Base-by-base conservation (phyloP, 2,797 vertebrate genomes). In the Poecilia gillii region DNA sequence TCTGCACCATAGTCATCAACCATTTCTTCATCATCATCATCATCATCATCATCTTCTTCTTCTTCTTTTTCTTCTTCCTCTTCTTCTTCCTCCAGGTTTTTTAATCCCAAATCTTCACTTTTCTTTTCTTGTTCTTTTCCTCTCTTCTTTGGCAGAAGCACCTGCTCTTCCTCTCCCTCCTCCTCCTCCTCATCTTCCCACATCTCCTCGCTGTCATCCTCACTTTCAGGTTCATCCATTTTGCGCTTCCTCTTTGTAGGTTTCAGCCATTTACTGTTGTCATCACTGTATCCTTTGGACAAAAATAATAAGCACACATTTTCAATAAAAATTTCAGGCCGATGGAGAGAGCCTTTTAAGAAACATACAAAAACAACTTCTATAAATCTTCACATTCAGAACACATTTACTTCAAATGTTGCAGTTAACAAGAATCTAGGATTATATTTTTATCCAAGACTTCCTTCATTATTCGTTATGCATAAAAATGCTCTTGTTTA, bases 211-310 rank as follows among this genome's bases (percentile, higher is more conserved):
- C 92, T 94, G 81, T 90, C 92, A 16, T 96, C 95, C 9, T 86
- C 86, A 62, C 93, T 84, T 82, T 89, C 92, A 33, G 87, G 75
- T 62, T 92, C 84, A 73, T 93, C 89, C 0, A 76, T 62, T 76
- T 89, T 91, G 79, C 94, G 95, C 91, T 97, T 97, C 86, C 91
- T 94, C 88, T 92, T 93, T 39, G 94, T 93, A 4, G 93, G 96
- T 87, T 86, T 94, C 86, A 97, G 87, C 94, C 93, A 97, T 84
- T 95, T 91, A 46, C 94, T 96, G 91, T 96, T 96, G 72, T 96
- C 96, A 85, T 96, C 96, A n/a, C 94, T 93, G 87, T 96, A 96
- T 75, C 95, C 96, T 96, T 86, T 11, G 39, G 14, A 43, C 12
- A 81, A 23, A 80, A 43, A 62, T 2, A 77, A 64, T 41, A 6